These are phyloP conservation scores for Cossypha niveicapilla DNA, from an alignment of 2,797 vertebrate genomes.

Conservation along the genomic window DNA sequence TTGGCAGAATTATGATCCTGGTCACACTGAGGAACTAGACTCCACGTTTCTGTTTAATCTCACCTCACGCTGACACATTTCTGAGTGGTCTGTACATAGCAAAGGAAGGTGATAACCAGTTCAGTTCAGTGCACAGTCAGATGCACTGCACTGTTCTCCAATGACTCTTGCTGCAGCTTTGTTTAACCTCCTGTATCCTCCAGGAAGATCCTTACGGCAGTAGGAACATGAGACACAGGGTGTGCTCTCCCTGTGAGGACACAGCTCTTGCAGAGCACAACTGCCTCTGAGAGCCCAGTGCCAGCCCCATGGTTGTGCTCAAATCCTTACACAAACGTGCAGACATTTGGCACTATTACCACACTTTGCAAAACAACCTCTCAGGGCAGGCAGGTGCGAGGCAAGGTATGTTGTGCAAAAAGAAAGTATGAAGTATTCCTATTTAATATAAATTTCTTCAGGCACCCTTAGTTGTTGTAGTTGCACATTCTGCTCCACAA, in stretches of 20 bases:
- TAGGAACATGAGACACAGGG: accelerated
- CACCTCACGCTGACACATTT: background rate
- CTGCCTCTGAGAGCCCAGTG: background rate
- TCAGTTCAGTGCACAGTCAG: background rate
- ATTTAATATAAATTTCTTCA: background rate
- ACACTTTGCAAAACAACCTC: background rate
- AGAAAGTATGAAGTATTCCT: background rate
- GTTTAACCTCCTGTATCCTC: background rate
- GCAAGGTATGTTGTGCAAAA: background rate
- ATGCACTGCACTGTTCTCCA: accelerated
- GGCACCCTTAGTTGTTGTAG: background rate
- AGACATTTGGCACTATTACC: background rate
- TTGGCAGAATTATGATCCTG: background rate
- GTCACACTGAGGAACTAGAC: background rate
- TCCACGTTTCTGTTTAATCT: background rate
- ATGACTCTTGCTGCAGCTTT: accelerated
- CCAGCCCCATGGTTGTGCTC: background rate
- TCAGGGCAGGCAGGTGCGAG: background rate
- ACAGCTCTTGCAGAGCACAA: background rate
- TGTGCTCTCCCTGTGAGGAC: background rate
- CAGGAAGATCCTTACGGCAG: background rate
- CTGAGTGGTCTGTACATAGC: background rate
- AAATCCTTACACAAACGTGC: background rate
- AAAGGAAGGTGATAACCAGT: background rate
- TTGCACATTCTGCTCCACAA: background rate